A percentile compares a stretch with the other conserved stretches of the same genome.
These are phyloP conservation scores for Pterostichus madidus DNA, from an alignment of 2,888 invertebrate genomes.

Conservation along the genomic window DNA sequence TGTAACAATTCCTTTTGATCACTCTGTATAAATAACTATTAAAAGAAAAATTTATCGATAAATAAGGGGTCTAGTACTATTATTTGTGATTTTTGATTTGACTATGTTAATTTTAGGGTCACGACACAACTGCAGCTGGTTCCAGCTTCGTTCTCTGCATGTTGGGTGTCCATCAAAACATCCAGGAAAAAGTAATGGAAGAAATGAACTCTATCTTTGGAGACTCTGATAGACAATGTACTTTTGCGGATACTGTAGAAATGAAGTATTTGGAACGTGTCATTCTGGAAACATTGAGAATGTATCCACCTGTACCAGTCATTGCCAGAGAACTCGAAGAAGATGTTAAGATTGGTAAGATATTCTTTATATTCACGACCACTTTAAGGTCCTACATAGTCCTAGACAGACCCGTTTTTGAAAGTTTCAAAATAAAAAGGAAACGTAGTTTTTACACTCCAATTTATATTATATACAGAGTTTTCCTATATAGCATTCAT, in stretches of 20 bases:
- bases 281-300: constrained; percentile 87
- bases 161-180: constrained; percentile 86
- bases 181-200: constrained; percentile 86
- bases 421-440: too few species aligned
- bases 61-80: too few species aligned
- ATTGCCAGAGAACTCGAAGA: constrained; percentile 87
- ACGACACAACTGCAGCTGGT: constrained; percentile 90
- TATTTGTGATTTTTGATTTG: too few species aligned
- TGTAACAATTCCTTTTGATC: too few species aligned
- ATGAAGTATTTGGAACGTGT: constrained; percentile 92
- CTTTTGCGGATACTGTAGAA: constrained; percentile 90
- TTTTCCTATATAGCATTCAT: too few species aligned
- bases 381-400: too few species aligned
- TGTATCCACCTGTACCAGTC: constrained; percentile 89
- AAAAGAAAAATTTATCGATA: too few species aligned
- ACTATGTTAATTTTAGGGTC: constrained; percentile 79
- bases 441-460: too few species aligned
- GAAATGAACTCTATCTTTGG: constrained; percentile 88
- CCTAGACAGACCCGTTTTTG: too few species aligned
- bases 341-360: constrained; percentile 75
- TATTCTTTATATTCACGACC: too few species aligned
- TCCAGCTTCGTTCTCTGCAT: constrained; percentile 90
- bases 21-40: too few species aligned
- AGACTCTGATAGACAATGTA: constrained; percentile 86
- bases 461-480: too few species aligned